phyloP scores from a whole-genome alignment of 2,797 vertebrate genomes.

The Sebastes nivosus region DNA sequence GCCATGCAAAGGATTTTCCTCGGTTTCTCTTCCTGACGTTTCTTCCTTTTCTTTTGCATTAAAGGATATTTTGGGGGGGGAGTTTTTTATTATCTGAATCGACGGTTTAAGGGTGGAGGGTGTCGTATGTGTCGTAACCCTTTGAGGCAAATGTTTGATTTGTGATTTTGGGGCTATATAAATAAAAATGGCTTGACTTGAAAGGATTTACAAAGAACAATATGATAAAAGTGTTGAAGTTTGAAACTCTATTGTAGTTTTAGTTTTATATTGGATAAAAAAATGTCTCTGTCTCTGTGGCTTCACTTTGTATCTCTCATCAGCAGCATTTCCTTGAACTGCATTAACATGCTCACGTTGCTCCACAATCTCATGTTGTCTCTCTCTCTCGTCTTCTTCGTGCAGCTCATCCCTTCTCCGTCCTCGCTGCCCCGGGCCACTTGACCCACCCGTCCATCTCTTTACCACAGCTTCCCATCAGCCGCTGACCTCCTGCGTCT shows the following conservation, averaged over 20 bases:
- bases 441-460: constrained; percentile 84
- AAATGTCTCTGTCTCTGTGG: background rate
- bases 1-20: background rate
- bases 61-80: background rate
- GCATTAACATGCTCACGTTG: background rate
- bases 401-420: constrained; percentile 94
- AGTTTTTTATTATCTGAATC: background rate
- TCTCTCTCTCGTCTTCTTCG: constrained; percentile 15
- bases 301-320: background rate
- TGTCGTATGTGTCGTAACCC: fast-evolving
- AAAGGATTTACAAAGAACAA: background rate
- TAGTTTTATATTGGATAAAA: no score
- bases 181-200: background rate
- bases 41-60: background rate
- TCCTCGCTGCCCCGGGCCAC: constrained; percentile 86
- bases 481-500: constrained; percentile 75
- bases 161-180: background rate
- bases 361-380: background rate
- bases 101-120: no score
- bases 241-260: background rate
- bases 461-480: constrained; percentile 87
- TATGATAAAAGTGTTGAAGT: background rate
- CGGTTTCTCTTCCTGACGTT: background rate
- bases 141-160: no score
- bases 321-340: background rate